Conservation (phyloP, 2,888 invertebrate species). For the Apamea crenata region DNA sequence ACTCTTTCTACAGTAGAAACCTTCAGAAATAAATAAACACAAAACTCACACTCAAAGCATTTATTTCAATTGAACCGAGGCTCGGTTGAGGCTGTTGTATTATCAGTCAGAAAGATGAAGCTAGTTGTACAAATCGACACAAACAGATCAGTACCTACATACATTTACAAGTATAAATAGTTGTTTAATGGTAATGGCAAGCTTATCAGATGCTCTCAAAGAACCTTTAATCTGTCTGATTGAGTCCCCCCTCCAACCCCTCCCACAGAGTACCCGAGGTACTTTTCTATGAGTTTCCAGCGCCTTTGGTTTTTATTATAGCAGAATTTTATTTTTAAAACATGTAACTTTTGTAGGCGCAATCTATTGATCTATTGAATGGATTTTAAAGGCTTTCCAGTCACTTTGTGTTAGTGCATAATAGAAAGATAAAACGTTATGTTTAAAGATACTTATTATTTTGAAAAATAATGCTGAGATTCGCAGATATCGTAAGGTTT, state of each 20-base stretch:
- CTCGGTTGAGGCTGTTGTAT: no score
- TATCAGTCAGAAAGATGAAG: background rate
- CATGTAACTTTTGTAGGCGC: conserved; percentile 42
- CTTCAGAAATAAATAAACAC: background rate
- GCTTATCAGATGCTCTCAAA: conserved; percentile 72
- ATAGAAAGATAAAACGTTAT: background rate
- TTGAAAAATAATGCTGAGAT: background rate
- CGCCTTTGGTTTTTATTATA: conserved; percentile 67
- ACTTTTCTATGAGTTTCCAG: conserved; percentile 48
- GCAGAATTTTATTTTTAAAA: conserved; percentile 62
- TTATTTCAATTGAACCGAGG: no score
- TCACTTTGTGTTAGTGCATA: conserved; percentile 1
- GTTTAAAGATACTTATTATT: background rate
- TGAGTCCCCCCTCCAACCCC: conserved; percentile 66
- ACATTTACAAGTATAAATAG: conserved; percentile 56
- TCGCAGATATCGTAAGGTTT: background rate
- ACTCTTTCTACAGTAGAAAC: no score
- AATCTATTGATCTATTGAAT: conserved; percentile 40
- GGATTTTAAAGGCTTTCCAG: conserved; percentile 4
- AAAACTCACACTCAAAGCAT: background rate
- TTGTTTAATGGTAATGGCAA: conserved; percentile 57
- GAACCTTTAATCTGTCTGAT: conserved; percentile 82
- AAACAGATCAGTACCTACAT: conserved; percentile 20
- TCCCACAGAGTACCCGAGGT: conserved; percentile 20
- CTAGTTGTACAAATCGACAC: conserved; percentile 5